phyloP scores from a whole-genome alignment of 2,113 vertebrate species.

The Sterna hirundo region DNA sequence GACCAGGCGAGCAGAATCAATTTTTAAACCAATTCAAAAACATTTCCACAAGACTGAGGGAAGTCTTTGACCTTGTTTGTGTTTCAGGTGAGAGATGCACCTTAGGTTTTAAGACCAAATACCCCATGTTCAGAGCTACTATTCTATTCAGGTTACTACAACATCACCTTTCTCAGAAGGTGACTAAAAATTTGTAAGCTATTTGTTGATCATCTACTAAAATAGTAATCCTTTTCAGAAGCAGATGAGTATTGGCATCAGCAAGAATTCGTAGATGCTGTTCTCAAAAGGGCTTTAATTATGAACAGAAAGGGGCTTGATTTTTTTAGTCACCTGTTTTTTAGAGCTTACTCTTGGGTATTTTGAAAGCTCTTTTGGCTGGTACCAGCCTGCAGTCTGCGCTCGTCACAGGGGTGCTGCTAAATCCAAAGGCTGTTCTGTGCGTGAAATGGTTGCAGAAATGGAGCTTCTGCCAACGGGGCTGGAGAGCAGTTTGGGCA shows the following conservation, averaged over 20 bases:
- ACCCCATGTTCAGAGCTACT: background rate
- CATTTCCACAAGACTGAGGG: background rate
- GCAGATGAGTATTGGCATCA: background rate
- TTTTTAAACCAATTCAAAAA: background rate
- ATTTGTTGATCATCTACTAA: background rate
- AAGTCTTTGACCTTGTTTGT: background rate
- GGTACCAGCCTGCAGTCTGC: background rate
- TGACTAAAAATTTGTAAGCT: background rate
- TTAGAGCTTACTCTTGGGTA: background rate
- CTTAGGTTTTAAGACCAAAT: background rate
- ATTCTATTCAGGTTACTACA: background rate
- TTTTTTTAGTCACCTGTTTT: background rate
- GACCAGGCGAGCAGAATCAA: background rate
- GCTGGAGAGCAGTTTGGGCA: conserved; percentile 2
- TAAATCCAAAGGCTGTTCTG: background rate
- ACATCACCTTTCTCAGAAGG: background rate
- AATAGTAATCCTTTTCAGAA: background rate
- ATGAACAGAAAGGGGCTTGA: background rate
- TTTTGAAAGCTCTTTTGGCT: background rate
- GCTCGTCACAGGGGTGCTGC: background rate
- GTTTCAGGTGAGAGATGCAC: background rate
- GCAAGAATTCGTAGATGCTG: background rate
- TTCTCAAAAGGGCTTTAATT: background rate
- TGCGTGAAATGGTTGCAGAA: background rate
- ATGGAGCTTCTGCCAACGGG: background rate